phyloP scores from a whole-genome alignment of 2,797 vertebrate genomes.

The Coregonus sp. region DNA sequence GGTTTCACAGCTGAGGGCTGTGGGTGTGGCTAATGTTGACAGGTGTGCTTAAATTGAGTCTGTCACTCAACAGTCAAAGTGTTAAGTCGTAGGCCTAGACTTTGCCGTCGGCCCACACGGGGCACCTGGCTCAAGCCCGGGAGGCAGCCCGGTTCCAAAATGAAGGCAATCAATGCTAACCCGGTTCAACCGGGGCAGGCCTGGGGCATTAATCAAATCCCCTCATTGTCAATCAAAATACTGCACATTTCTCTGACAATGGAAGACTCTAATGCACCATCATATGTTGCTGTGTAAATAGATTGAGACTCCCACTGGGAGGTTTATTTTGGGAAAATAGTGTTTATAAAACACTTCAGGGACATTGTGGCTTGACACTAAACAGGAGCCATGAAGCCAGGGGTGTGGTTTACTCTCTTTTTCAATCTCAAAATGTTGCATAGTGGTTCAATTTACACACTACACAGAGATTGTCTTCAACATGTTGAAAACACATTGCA shows the following conservation, averaged over 20 bases:
- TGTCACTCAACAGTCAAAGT: background rate
- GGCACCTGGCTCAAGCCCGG: too few species aligned
- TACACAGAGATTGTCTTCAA: constrained; percentile 12
- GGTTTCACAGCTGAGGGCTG: background rate
- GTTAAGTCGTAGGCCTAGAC: too few species aligned
- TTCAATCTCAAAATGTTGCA: constrained; percentile 6
- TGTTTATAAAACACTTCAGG: background rate
- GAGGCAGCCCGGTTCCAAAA: too few species aligned
- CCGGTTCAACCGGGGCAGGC: too few species aligned
- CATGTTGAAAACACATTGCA: constrained; percentile 16
- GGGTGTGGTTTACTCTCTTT: background rate
- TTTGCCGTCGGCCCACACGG: too few species aligned
- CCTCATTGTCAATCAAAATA: too few species aligned
- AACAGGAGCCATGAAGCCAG: background rate
- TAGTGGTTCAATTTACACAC: background rate
- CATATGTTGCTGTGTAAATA: background rate
- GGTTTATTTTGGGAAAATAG: constrained; percentile 3
- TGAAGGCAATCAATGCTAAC: too few species aligned
- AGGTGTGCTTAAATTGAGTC: constrained; percentile 50
- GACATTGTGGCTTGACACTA: background rate
- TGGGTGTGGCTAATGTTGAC: constrained; percentile 16
- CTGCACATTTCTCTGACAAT: background rate
- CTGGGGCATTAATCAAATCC: background rate
- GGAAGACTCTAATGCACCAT: background rate
- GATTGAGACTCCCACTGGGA: constrained; percentile 5